These are phyloP conservation scores for Aeoliscus strigatus DNA, from an alignment of 2,797 vertebrate genomes.

Conservation along the genomic window DNA sequence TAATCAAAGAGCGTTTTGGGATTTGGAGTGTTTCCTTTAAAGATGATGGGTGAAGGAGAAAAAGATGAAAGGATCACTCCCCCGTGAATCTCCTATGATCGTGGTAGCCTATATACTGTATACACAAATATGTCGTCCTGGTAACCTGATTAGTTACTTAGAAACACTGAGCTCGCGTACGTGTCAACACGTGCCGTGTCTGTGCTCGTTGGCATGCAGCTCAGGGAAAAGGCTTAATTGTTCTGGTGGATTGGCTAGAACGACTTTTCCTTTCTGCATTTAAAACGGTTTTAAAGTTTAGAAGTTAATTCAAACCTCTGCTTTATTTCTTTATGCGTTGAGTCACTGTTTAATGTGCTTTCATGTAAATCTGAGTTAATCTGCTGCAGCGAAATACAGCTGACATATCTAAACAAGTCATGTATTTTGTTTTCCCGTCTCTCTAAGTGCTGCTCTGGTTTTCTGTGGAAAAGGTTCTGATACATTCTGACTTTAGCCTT, in stretches of 20 bases:
- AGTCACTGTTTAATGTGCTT: slow-evolving; percentile 21
- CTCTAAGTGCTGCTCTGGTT: slow-evolving; percentile 5
- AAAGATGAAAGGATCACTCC: slow-evolving; percentile 39
- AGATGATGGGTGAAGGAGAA: slow-evolving; percentile 15
- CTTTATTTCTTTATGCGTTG: not conserved
- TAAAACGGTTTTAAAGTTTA: not conserved
- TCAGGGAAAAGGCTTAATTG: slow-evolving; percentile 26
- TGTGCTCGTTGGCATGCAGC: slow-evolving; percentile 17
- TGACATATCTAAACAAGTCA: slow-evolving; percentile 10
- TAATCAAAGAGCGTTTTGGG: slow-evolving; percentile 31
- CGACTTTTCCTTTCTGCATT: slow-evolving; percentile 11
- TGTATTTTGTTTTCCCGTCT: slow-evolving; percentile 5
- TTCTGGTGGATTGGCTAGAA: slow-evolving; percentile 17
- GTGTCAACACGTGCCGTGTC: slow-evolving; percentile 35
- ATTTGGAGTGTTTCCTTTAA: slow-evolving; percentile 44
- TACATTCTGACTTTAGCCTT: slow-evolving; percentile 11
- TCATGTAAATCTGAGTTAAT: slow-evolving; percentile 20
- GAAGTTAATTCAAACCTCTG: no score
- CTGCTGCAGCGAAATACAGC: slow-evolving; percentile 1
- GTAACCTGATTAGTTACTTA: slow-evolving; percentile 48
- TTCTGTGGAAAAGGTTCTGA: slow-evolving; percentile 1
- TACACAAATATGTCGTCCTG: slow-evolving; percentile 44
- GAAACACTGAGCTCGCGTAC: slow-evolving; percentile 32
- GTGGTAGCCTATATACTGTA: slow-evolving; percentile 17
- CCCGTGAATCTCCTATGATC: slow-evolving; percentile 33